phyloP scores from a whole-genome alignment of 2,888 invertebrate species.

The Mylabris sibirica region DNA sequence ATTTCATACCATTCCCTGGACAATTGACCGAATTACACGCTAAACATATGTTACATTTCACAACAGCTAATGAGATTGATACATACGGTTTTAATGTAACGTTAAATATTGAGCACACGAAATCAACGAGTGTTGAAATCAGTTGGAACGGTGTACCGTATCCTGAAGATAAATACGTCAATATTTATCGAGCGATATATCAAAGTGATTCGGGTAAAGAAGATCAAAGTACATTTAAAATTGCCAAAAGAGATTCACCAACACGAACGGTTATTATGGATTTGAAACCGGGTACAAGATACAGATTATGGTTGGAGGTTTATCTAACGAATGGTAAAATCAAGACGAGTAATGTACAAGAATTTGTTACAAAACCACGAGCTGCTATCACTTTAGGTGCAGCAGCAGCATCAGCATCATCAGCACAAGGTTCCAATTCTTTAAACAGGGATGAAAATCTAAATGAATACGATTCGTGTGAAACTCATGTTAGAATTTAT shows the following conservation, averaged over 20 bases:
- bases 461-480: no score
- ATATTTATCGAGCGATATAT: slow-evolving; percentile 86
- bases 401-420: slow-evolving; percentile 64
- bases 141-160: slow-evolving; percentile 86
- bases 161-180: slow-evolving; percentile 89
- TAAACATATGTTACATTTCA: slow-evolving; percentile 73
- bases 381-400: slow-evolving; percentile 63
- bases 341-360: slow-evolving; percentile 88
- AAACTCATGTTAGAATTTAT: no score
- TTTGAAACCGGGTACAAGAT: slow-evolving; percentile 81
- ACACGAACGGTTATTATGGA: slow-evolving; percentile 72
- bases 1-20: slow-evolving; percentile 82
- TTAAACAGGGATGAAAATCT: no score
- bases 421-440: not conserved
- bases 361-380: slow-evolving; percentile 84
- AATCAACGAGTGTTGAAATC: slow-evolving; percentile 79
- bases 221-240: slow-evolving; percentile 76
- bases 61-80: slow-evolving; percentile 75
- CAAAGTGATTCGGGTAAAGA: slow-evolving; percentile 78
- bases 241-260: slow-evolving; percentile 76
- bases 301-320: slow-evolving; percentile 87
- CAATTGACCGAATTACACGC: slow-evolving; percentile 81
- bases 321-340: slow-evolving; percentile 90
- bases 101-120: slow-evolving; percentile 78
- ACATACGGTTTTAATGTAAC: slow-evolving; percentile 84